These are phyloP conservation scores for Colletes collaris DNA, from an alignment of 2,888 invertebrate species.

Conservation along the genomic window DNA sequence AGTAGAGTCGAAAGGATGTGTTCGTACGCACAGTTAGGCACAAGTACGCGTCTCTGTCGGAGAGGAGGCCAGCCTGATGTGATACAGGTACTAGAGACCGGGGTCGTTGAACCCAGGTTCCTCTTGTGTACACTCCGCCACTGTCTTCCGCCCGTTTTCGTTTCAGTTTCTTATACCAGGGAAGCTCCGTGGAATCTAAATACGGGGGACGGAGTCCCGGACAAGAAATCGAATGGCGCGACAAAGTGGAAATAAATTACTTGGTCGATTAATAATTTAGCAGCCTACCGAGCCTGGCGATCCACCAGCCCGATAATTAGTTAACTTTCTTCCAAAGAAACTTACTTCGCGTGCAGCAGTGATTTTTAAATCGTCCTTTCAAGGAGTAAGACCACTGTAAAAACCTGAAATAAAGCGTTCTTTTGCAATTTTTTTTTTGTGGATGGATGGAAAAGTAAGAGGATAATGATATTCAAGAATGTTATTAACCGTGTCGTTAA, in stretches of 20 bases:
- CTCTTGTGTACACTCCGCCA: slow-evolving; percentile 58
- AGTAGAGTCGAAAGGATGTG: slow-evolving; percentile 31
- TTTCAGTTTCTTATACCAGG: slow-evolving; percentile 58
- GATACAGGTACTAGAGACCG: slow-evolving; percentile 70
- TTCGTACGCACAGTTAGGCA: slow-evolving; percentile 64
- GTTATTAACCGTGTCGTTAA: no score
- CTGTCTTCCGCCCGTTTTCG: slow-evolving; percentile 66
- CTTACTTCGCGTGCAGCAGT: no score
- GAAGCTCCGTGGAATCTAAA: slow-evolving; percentile 50
- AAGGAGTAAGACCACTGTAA: no score
- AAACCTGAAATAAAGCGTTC: no score
- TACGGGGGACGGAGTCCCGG: slow-evolving; percentile 6
- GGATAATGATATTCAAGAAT: no score
- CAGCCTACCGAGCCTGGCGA: not conserved
- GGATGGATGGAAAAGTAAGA: no score
- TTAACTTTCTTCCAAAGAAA: no score
- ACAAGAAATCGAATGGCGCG: slow-evolving; percentile 4
- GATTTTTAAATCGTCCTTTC: no score
- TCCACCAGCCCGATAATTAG: not conserved
- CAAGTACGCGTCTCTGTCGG: slow-evolving; percentile 53
- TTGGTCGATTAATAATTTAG: slow-evolving; percentile 19
- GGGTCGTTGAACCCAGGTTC: slow-evolving; percentile 66
- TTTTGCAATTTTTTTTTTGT: no score
- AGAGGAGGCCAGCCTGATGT: slow-evolving; percentile 61
- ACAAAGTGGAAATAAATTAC: slow-evolving; percentile 20